Evolutionary conservation across 2,888 invertebrate species (phyloP).

Genomic region (Incurvaria masculella): DNA sequence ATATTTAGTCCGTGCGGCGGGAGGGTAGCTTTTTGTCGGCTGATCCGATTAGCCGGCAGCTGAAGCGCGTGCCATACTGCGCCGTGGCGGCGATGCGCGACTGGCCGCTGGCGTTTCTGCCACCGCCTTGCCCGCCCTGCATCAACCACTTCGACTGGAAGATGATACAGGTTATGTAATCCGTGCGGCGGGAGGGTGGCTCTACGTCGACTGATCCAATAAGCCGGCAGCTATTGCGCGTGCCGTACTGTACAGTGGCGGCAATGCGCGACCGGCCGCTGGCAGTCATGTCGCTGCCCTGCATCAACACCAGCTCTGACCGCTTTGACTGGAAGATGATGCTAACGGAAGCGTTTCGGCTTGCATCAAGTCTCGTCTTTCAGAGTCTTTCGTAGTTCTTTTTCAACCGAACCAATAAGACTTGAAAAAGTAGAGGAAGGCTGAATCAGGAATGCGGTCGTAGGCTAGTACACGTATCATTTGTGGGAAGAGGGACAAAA

Average conservation of each 20-base stretch:
- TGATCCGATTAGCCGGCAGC: conserved; percentile 68
- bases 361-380: no score
- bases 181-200: no score
- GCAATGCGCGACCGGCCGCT: conserved; percentile 63
- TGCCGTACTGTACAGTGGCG: conserved; percentile 80
- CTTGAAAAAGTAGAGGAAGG: no score
- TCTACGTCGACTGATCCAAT: conserved; percentile 71
- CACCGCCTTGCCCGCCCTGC: conserved; percentile 79
- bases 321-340: conserved; percentile 74
- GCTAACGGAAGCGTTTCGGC: no score
- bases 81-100: conserved; percentile 63
- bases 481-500: no score
- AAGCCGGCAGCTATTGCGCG: conserved; percentile 70
- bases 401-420: no score
- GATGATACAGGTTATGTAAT: no score
- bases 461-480: no score
- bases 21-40: no score
- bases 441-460: no score
- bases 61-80: conserved; percentile 84
- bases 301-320: conserved; percentile 84
- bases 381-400: no score
- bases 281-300: conserved; percentile 72
- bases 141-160: conserved; percentile 86
- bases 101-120: conserved; percentile 68
- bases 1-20: no score